These are phyloP conservation scores for Dastarcus helophoroides DNA, from an alignment of 2,888 invertebrate species.

Conservation along the genomic window DNA sequence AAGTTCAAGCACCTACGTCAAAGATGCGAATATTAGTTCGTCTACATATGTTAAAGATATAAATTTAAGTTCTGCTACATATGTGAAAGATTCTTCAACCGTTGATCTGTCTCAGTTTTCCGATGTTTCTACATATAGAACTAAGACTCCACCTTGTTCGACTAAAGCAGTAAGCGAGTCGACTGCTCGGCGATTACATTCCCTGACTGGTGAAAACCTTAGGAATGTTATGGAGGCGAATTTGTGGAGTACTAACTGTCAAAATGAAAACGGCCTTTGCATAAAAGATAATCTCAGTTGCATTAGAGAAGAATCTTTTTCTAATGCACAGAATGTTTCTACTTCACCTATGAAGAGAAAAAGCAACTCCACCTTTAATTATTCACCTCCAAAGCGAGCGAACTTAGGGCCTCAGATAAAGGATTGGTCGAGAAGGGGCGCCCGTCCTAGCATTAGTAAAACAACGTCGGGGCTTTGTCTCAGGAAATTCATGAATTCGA, in stretches of 20 bases:
- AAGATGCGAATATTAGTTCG: constrained; percentile 1
- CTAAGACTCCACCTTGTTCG: neutral
- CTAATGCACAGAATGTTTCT: no score
- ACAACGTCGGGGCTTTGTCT: neutral
- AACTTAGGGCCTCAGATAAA: constrained; percentile 11
- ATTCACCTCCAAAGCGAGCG: constrained; percentile 19
- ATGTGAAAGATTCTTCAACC: constrained; percentile 2
- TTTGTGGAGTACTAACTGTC: constrained; percentile 29
- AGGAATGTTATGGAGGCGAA: constrained; percentile 30
- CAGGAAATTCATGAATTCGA: constrained; percentile 1
- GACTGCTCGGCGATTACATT: neutral
- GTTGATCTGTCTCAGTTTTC: neutral
- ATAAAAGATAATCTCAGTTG: constrained; percentile 40
- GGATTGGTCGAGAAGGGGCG: constrained; percentile 2
- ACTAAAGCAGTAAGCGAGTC: constrained; percentile 7
- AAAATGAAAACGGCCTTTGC: constrained; percentile 33
- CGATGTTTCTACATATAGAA: no score
- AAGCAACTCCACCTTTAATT: constrained; percentile 13
- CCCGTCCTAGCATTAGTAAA: neutral
- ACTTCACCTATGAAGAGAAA: constrained; percentile 22
- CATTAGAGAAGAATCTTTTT: constrained; percentile 39
- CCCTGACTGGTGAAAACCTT: constrained; percentile 15
- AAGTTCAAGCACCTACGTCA: constrained; percentile 11
- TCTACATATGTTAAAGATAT: neutral
- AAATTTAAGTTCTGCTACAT: constrained; percentile 6